Evolutionary conservation across 2,888 invertebrate genomes (phyloP), one percentile per base, ranked within the genome.

Genomic region (Stenurella melanura): DNA sequence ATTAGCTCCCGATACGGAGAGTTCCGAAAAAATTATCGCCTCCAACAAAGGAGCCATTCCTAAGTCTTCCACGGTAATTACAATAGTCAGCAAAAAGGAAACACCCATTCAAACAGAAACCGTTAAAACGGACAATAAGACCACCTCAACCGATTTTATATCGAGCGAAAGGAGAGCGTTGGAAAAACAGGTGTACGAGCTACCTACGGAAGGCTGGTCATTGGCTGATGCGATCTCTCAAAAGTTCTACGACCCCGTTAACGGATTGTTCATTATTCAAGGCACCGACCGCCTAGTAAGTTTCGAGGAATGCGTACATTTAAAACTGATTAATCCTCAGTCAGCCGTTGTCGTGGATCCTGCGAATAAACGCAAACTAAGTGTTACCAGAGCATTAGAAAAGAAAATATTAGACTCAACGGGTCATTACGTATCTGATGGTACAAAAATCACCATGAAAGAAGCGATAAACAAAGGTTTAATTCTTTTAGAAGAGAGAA

Each of bases 291-390:
- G 96, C 82, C 90, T 95, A 73, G 93, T 97, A 61, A 94, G 95
- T 77, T 94, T 98, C 82, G 94, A 96, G 88, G 97, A 98, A 88
- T 96, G 98, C 83, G 91, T 98, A 60, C 94, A 94, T 84, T 91
- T 96, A 77, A 94, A 95, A 86, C 94, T 98, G 26, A 95, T 98
- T 63, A 95, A 97, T 89, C 93, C 95, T 17, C 91, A 94, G 80
- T 97, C 97, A 0, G 96, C 96, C 15, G 90, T 93, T 71, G 96
- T 98, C 0, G 89, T 96, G 34, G 96, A 98, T 88, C 94, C 95
- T 1, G 92, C 91, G 81, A 93, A 93, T 75, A 93, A 93, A 70
- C 93, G 94, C 86, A 93, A 93, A 87, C 89, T 95, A 18, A 91
- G 94, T 4, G 88, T 97, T 15, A 87, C 91, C 7, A 92, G 94